Evolutionary conservation across 2,888 invertebrate genomes (phyloP).

Genomic region (Chaetogeoica ovagalla): DNA sequence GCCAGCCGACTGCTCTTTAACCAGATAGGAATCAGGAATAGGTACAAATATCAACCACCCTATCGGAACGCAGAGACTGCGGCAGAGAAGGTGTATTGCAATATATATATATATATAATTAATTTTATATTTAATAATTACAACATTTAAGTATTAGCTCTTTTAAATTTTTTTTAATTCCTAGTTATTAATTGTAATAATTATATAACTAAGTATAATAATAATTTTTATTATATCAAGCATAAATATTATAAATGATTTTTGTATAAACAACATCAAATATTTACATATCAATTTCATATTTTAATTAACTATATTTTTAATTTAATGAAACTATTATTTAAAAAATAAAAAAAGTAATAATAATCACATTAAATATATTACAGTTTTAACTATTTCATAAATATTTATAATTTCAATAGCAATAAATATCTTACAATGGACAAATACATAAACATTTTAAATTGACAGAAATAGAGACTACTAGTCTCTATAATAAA

Average conservation of each 20-base stretch:
- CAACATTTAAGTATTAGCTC: not conserved
- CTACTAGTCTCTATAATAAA: not conserved
- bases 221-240: not conserved
- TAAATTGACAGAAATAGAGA: constrained; percentile 35
- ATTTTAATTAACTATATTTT: not conserved
- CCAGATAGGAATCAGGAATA: no score
- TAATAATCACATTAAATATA: constrained; percentile 34
- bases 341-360: not conserved
- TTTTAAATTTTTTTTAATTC: not conserved
- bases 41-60: no score
- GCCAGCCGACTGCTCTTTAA: no score
- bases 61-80: no score
- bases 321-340: constrained; percentile 6
- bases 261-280: constrained; percentile 3
- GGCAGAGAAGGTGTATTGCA: no score
- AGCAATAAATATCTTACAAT: constrained; percentile 32
- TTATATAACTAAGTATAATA: not conserved
- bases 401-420: constrained; percentile 43
- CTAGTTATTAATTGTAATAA: not conserved
- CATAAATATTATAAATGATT: constrained; percentile 2
- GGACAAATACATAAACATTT: constrained; percentile 26
- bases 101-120: no score
- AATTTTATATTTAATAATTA: not conserved
- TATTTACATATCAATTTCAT: not conserved
- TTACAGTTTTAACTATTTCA: constrained; percentile 25